Conservation (phyloP, 2,888 invertebrate species). For the Cartodere bifasciata region DNA sequence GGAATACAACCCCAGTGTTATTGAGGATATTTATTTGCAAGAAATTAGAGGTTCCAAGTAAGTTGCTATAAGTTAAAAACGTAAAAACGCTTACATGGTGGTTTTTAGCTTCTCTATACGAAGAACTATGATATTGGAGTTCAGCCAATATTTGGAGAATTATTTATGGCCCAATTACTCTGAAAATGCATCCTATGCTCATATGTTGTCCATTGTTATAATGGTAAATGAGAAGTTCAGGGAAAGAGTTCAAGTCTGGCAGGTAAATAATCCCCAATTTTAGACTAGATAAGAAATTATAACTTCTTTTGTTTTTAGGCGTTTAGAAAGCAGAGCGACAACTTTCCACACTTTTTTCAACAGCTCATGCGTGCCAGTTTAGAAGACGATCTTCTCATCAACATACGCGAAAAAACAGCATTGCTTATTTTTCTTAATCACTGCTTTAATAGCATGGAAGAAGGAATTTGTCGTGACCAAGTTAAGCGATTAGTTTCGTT, state of each 20-base stretch:
- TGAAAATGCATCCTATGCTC: conserved; percentile 67
- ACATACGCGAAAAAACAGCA: conserved; percentile 69
- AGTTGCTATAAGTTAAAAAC: conserved; percentile 24
- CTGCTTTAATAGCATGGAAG: conserved; percentile 96
- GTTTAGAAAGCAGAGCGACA: conserved; percentile 62
- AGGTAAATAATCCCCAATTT: conserved; percentile 44
- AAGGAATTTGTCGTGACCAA: conserved; percentile 83
- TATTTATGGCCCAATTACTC: conserved; percentile 94
- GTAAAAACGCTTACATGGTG: neutral
- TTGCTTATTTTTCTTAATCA: conserved; percentile 88
- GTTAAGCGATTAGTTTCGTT: conserved; percentile 79
- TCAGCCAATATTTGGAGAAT: conserved; percentile 93
- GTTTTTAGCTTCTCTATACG: conserved; percentile 50
- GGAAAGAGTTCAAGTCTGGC: conserved; percentile 94
- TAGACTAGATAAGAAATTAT: too few relatives aligned
- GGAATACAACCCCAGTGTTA: conserved; percentile 62
- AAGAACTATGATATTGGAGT: conserved; percentile 92
- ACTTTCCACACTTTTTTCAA: conserved; percentile 72
- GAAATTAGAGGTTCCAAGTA: conserved; percentile 77
- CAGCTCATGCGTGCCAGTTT: conserved; percentile 67
- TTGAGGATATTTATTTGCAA: conserved; percentile 78
- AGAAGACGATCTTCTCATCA: conserved; percentile 40
- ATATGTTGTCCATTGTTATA: conserved; percentile 92
- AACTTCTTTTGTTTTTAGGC: conserved; percentile 38
- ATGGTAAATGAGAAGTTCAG: conserved; percentile 98